Conservation (phyloP, 2,888 invertebrate genomes). For the Phalera bucephala region DNA sequence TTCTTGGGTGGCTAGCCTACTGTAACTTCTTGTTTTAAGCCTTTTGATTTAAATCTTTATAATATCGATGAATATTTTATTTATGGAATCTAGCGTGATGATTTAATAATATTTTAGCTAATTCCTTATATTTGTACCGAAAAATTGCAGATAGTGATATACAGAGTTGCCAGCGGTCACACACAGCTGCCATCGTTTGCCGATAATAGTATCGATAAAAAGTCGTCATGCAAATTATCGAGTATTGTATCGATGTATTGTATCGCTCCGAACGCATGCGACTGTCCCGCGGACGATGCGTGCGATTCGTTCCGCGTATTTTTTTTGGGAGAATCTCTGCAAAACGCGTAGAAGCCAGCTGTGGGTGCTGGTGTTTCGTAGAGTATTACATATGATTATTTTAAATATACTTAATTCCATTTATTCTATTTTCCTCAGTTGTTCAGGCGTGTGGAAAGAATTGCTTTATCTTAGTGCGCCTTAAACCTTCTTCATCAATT, state of each 20-base stretch:
- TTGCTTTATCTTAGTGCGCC: no score
- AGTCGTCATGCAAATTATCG: conserved; percentile 81
- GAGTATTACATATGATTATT: conserved; percentile 4
- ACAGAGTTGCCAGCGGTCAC: conserved; percentile 5
- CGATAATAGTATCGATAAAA: conserved; percentile 73
- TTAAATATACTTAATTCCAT: conserved; percentile 6
- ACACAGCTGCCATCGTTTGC: conserved; percentile 64
- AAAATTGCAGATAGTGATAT: no score
- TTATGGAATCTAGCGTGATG: no score
- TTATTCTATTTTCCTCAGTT: neutral
- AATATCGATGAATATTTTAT: no score
- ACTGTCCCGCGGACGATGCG: conserved; percentile 60
- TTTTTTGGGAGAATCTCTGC: conserved; percentile 58
- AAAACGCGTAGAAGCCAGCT: conserved; percentile 59
- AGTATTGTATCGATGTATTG: conserved; percentile 70
- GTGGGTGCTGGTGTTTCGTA: conserved; percentile 35
- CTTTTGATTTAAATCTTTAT: no score
- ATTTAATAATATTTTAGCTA: no score
- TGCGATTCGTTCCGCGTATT: conserved; percentile 64
- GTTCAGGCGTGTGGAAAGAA: no score
- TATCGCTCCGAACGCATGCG: conserved; percentile 49
- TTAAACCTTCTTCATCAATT: no score
- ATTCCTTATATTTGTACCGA: no score
- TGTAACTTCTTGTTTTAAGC: no score
- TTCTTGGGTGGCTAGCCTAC: no score